Percentiles rank a stretch among this genome's conserved stretches.
These are phyloP conservation scores for Hyles lineata DNA, from an alignment of 2,888 invertebrate genomes.

Conservation along the genomic window DNA sequence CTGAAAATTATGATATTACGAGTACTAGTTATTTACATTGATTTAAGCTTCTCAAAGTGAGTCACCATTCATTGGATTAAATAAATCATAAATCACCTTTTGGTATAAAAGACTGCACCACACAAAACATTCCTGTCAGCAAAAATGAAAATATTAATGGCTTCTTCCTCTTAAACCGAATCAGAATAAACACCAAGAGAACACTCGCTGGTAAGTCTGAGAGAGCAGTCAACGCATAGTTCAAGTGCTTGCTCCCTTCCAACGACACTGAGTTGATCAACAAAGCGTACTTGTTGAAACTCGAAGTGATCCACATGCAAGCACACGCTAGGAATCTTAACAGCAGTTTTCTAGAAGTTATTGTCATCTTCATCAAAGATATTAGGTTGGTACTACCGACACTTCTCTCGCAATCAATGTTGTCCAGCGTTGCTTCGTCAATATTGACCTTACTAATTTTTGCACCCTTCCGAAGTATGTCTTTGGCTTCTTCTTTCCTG, in stretches of 20 bases:
- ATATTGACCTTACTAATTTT: conserved; percentile 60
- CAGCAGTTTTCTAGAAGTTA: conserved; percentile 54
- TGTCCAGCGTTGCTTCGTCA: conserved; percentile 50
- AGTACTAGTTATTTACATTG: not conserved
- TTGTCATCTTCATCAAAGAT: conserved; percentile 38
- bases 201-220: conserved; percentile 85
- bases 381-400: conserved; percentile 30
- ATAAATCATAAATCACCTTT: conserved; percentile 57
- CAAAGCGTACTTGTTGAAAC: conserved; percentile 86
- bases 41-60: not conserved
- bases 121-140: conserved; percentile 80
- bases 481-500: conserved; percentile 85
- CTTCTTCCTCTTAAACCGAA: conserved; percentile 77
- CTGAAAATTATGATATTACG: not conserved
- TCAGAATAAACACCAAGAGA: conserved; percentile 78
- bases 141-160: conserved; percentile 79
- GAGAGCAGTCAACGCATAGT: conserved; percentile 86
- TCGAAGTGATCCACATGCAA: conserved; percentile 61
- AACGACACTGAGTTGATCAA: conserved; percentile 88
- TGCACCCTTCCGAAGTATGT: conserved; percentile 85
- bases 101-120: conserved; percentile 81
- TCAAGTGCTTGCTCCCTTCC: conserved; percentile 89
- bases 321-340: conserved; percentile 58
- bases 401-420: conserved; percentile 51
- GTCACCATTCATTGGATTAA: no score